These are phyloP conservation scores for Tachysurus vachellii DNA, from an alignment of 2,113 vertebrate genomes.

Conservation along the genomic window DNA sequence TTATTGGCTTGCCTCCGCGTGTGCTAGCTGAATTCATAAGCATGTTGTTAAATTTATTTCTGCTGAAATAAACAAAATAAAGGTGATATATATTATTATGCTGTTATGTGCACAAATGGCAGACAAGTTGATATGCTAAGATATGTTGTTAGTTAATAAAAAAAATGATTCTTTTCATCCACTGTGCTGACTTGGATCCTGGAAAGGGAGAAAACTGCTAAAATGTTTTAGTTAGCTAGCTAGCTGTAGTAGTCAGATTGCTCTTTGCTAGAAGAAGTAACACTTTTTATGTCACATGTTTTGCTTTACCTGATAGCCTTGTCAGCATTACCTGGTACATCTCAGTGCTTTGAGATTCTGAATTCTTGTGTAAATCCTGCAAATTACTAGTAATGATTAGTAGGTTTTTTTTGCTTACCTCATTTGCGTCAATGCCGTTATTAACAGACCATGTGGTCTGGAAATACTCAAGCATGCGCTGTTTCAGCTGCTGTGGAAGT, in stretches of 20 bases:
- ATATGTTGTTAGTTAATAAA: neutral
- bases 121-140: neutral
- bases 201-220: neutral
- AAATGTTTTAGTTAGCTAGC: neutral
- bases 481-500: constrained; percentile 91
- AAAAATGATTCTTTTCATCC: neutral
- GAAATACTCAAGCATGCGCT: constrained; percentile 95
- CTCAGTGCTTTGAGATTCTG: no score
- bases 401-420: constrained; percentile 69
- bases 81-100: no score
- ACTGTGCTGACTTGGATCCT: neutral
- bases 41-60: neutral
- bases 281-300: no score
- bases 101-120: no score
- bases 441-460: constrained; percentile 98
- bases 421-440: constrained; percentile 91
- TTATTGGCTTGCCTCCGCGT: neutral
- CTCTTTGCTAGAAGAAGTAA: neutral
- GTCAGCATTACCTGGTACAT: neutral
- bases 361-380: neutral
- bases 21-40: neutral
- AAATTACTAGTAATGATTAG: neutral
- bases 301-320: neutral
- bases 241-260: neutral
- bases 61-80: neutral